Evolutionary conservation across 1,140 invertebrate species (phyloP), one percentile per base, ranked within the genome.

Genomic region (Papilio helenus): DNA sequence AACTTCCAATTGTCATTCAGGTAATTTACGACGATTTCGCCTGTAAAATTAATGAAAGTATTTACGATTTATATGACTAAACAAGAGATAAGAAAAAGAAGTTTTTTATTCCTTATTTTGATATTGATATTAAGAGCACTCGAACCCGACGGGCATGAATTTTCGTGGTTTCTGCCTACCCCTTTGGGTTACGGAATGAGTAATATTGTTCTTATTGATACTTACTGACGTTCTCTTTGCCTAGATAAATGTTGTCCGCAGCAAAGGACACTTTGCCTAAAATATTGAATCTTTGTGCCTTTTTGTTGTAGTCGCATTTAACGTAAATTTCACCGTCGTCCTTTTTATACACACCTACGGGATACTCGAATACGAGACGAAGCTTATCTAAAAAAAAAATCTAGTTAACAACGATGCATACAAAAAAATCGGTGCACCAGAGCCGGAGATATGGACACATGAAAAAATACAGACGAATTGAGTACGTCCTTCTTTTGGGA

Each of bases 321-420:
- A 87, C 79, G 23, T 87, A 89, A 26, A 85, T 76, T 34, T 91
- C 83, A 4, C 85, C 89, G 34, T 87, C 89, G 39, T 85, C 83
- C n/a, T 81, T 79, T 76, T 82, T 86, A 18, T 79, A n/a, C 0
- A 87, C 9, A 5, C 74, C 29, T n/a, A 86, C 84, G 16, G 84
- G 79, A 44, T 87, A 88, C 8, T 85, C 79, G 12, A 87, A 81
- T 9, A 51, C 79, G 0, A 91, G 0, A 20, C 55, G 71, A 0
- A 91, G 12, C 79, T 90, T 88, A 23, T 90, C 90, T 92, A 85
- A 14, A 89, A 90, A 44, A 80, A 80, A 51, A 79, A 83, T 34
- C 1, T 79, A 23, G 12, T 61, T 61, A 23, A 26, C 16, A 49
- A 5, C 16, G 3, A 4, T 1, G 2, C 1, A 55, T 55, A 55